Base-by-base conservation (phyloP, 2,888 invertebrate genomes). In the Toxonevra muliebris region DNA sequence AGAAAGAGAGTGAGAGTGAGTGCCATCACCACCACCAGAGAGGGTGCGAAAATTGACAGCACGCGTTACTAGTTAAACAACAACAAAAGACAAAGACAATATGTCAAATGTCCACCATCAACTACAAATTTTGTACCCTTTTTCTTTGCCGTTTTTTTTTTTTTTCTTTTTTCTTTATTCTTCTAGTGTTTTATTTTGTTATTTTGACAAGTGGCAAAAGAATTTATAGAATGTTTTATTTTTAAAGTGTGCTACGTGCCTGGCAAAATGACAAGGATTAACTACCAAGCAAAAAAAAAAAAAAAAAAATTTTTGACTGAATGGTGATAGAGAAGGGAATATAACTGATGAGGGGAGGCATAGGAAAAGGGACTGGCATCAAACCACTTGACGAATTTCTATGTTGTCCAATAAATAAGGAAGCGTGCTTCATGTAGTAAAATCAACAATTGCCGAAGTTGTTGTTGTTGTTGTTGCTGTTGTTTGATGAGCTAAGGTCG, bases 201-300 rank as follows among this genome's bases (percentile, higher is more conserved):
- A 77, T 84, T 84, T 81, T 84, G 83, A 83, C 83, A 83, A 84
- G 84, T 84, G 83, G 71, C 81, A 74, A 75, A 76, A 76, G 30
- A 2, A 74, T 75, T 79, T 76, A 66, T 67, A 66, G 53, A 68
- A 72, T 80, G 74, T 76, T 80, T 80, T 76, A 78, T 78, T 76
- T 80, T 73, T 63, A 71, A 73, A 72, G 69, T 65, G 74, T 73
- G 75, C 73, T 79, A 77, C 75, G 80, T 78, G 79, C 73, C 66
- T 64, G 19, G 58, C 57, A 67, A 71, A 69, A 65, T 68, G 48
- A 10, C 48, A 68, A 53, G 72, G 76, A 74, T 76, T 75, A 76
- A 66, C 50, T 66, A 13, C 11, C 12, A 66, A n/a, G n/a, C n/a
- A n/a, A n/a, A n/a, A n/a, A n/a, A n/a, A n/a, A n/a, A n/a, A n/a